Evolutionary conservation across 2,888 invertebrate genomes (phyloP).

Genomic region (Temnothorax ravouxi): DNA sequence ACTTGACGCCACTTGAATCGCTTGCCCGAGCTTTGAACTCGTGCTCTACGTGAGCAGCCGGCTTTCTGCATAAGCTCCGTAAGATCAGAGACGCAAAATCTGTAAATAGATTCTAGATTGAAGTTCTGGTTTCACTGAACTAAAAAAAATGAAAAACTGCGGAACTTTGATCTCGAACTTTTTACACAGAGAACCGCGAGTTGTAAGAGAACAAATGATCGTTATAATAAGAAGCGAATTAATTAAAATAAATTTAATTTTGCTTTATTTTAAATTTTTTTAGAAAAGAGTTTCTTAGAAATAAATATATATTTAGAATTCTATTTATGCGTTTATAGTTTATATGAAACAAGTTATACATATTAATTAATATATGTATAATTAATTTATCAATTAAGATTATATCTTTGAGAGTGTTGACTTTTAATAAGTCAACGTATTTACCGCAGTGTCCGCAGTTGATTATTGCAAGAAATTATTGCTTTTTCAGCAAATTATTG

Average conservation of each 20-base stretch:
- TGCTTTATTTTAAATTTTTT: background rate
- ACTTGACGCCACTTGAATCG: constrained; percentile 82
- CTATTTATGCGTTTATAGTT: background rate
- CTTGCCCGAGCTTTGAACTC: constrained; percentile 79
- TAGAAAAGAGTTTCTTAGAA: background rate
- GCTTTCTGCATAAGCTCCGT: constrained; percentile 42
- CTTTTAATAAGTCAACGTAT: background rate
- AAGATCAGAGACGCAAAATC: constrained; percentile 15
- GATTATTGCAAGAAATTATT: background rate
- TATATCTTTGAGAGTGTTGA: background rate
- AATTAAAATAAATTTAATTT: background rate
- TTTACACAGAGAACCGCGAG: background rate
- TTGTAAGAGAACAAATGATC: background rate
- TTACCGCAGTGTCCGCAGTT: background rate
- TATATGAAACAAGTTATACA: background rate
- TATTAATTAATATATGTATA: constrained; percentile 15
- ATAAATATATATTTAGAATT: background rate
- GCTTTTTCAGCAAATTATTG: constrained; percentile 6
- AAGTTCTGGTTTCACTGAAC: background rate
- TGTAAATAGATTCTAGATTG: constrained; percentile 28
- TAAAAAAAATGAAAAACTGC: background rate
- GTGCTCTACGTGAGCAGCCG: constrained; percentile 41
- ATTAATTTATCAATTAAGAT: background rate
- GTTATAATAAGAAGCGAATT: background rate
- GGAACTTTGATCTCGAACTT: background rate